phyloP scores from a whole-genome alignment of 2,113 vertebrate genomes.

The Notothenia coriiceps region DNA sequence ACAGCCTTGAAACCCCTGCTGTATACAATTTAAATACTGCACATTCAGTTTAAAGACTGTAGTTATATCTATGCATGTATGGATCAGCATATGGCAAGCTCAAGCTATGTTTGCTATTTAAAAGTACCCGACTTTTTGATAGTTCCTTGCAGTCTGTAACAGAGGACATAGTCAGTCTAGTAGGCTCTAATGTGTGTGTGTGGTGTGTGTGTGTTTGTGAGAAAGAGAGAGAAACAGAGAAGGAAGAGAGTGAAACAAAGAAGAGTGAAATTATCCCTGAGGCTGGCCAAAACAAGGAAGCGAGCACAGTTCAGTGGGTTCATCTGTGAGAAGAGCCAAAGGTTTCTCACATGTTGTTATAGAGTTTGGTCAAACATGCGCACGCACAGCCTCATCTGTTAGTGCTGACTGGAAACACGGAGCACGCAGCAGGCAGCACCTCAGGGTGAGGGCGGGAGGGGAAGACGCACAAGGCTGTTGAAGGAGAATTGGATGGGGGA shows the following conservation, averaged over 20 bases:
- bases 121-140: background rate
- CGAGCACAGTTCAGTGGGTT: conserved; percentile 50
- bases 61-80: background rate
- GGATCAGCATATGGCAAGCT: background rate
- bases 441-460: conserved; percentile 32
- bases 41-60: background rate
- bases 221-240: background rate
- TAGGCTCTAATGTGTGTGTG: background rate
- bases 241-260: background rate
- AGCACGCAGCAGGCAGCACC: conserved; percentile 36
- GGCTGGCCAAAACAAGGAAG: conserved; percentile 24
- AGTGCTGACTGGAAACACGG: conserved; percentile 29
- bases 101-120: background rate
- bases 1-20: background rate
- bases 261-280: conserved; percentile 17
- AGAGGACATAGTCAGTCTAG: background rate
- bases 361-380: conserved; percentile 40
- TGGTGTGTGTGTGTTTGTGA: background rate
- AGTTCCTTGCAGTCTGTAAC: background rate
- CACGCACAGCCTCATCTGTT: conserved; percentile 40
- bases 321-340: conserved; percentile 49
- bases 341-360: conserved; percentile 38
- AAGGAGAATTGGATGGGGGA: conserved; percentile 43
- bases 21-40: background rate
- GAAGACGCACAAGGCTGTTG: conserved; percentile 46